phyloP scores from a whole-genome alignment of 2,113 vertebrate genomes.

The Acanthochromis polyacanthus region DNA sequence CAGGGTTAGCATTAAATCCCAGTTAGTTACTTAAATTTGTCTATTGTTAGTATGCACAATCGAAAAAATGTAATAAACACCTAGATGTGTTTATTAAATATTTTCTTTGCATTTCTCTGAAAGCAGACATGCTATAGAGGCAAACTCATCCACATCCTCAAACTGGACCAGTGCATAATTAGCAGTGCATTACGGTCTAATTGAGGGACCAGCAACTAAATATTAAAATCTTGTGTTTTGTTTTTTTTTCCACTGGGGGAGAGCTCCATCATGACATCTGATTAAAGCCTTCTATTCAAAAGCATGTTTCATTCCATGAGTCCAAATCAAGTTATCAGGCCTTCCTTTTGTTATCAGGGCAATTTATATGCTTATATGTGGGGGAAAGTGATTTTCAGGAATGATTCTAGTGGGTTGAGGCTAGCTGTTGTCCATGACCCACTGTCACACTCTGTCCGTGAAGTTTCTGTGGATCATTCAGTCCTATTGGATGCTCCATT shows the following conservation, averaged over 20 bases:
- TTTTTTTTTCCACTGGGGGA: constrained; percentile 39
- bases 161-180: constrained; percentile 46
- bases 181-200: constrained; percentile 61
- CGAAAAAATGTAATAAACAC: too few relatives aligned
- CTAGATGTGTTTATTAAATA: too few relatives aligned
- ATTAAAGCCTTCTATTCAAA: constrained; percentile 48
- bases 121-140: too few relatives aligned
- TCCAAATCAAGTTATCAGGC: constrained; percentile 46
- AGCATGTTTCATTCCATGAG: constrained; percentile 36
- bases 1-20: too few relatives aligned
- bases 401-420: constrained; percentile 11
- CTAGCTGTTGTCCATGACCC: constrained; percentile 14
- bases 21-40: too few relatives aligned
- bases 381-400: constrained; percentile 12
- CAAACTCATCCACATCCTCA: too few relatives aligned
- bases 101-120: too few relatives aligned
- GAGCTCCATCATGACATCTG: constrained; percentile 36
- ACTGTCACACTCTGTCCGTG: constrained; percentile 26
- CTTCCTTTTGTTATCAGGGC: constrained; percentile 40
- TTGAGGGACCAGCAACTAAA: constrained; percentile 38
- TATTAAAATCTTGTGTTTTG: constrained; percentile 22
- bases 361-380: constrained; percentile 41
- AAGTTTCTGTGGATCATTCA: constrained; percentile 66
- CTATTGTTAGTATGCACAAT: too few relatives aligned
- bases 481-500: constrained; percentile 73